A percentile compares a stretch with the other conserved stretches of the same genome.
phyloP scores from a whole-genome alignment of 2,797 vertebrate species.

The Pseudopleuronectes americanus region DNA sequence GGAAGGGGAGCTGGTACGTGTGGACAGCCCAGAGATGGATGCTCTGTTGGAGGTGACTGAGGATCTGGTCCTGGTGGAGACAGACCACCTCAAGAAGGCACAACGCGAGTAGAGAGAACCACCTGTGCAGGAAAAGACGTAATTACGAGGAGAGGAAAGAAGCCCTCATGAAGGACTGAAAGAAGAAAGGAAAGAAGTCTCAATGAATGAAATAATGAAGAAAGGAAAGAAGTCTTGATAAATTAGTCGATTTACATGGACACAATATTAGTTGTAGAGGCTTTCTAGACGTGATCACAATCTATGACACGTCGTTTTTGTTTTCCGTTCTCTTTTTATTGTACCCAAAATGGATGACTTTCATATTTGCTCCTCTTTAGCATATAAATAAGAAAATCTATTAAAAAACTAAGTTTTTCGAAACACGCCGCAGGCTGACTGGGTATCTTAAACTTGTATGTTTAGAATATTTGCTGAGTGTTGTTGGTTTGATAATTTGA shows the following conservation, averaged over 20 bases:
- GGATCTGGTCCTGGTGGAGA: constrained; percentile 89
- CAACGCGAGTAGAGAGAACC: constrained; percentile 82
- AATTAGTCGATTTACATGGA: constrained; percentile 59
- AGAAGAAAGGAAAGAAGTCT: background rate
- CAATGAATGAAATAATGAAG: constrained; percentile 3
- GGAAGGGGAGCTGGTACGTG: constrained; percentile 79
- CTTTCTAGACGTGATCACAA: constrained; percentile 64
- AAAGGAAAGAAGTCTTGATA: constrained; percentile 31
- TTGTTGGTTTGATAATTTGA: constrained; percentile 57
- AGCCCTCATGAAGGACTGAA: too few relatives aligned
- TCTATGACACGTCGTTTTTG: constrained; percentile 48
- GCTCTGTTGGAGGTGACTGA: constrained; percentile 90
- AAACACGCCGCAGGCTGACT: constrained; percentile 39
- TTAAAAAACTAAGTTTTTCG: constrained; percentile 37
- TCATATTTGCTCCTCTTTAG: constrained; percentile 57
- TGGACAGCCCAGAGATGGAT: constrained; percentile 83
- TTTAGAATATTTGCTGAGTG: constrained; percentile 40
- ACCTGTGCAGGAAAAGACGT: background rate
- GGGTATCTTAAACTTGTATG: constrained; percentile 29
- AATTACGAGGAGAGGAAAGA: too few relatives aligned
- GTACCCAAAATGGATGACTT: constrained; percentile 56
- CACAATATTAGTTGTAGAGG: constrained; percentile 55
- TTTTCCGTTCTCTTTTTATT: constrained; percentile 66
- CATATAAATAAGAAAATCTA: constrained; percentile 34
- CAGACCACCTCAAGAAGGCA: constrained; percentile 78